Base-by-base conservation (phyloP, 2,888 invertebrate genomes). In the Hypselothyrea guttata region DNA sequence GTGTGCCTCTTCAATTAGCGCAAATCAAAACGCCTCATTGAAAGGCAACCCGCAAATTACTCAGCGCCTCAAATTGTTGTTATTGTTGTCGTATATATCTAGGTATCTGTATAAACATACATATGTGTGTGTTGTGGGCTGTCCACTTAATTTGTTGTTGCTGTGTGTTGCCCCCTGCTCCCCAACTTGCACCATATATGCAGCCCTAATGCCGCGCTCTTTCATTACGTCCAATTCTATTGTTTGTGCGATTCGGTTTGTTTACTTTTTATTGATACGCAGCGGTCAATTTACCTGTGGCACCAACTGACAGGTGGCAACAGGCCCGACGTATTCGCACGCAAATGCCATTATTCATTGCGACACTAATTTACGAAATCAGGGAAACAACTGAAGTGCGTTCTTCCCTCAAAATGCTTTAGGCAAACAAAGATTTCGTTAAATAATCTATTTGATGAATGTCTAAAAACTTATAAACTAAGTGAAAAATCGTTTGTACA, bases 1-100 rank as follows among this genome's bases (percentile, higher is more conserved):
- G 76, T 77, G 82, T 61, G 76, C 52, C 78, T 18, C 47, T 57
- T 66, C 78, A 77, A 82, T 82, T 77, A 70, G 57, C 62, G 63
- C 63, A 54, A 76, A 75, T 77, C 69, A 52, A 75, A 75, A 47
- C 45, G 66, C 69, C 62, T 61, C 35, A 70, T 69, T 70, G 61
- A 60, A 56, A 46, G 33, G 60, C 61, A 9, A 34, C 44, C 44
- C 35, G 55, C 77, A 57, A 76, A 64, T 69, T 71, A 71, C 33
- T 63, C 69, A 70, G 55, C 52, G 18, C 42, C 59, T 60, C 27
- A 16, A 34, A 35, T 11, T 15, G 15, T 37, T 37, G 12, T 30
- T 35, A 16, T 11, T 48, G 27, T 35, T 44, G 45, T 52, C 56
- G 47, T 45, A 35, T 79, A 61, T 63, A 70, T 66, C 60, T 45